Evolutionary conservation across 92 coral and sea anemone genomes (phyloP).

Genomic region (Umimayanthus kanabou): DNA sequence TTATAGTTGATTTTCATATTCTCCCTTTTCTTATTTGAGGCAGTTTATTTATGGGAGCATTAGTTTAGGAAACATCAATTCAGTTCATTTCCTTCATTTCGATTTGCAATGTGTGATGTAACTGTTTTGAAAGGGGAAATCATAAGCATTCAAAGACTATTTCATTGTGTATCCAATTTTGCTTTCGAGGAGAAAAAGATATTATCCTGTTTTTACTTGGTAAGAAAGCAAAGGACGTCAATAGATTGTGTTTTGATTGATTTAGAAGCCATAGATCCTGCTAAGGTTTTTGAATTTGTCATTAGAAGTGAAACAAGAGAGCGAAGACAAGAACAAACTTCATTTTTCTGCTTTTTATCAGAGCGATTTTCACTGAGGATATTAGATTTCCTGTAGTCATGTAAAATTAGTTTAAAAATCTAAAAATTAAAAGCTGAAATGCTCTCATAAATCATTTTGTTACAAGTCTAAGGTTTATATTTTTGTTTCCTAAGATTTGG

Average conservation of each 20-base stretch:
- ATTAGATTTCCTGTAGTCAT: conserved; percentile 29
- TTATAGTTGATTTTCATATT: conserved; percentile 10
- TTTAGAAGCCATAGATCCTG: conserved; percentile 10
- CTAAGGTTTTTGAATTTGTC: background rate
- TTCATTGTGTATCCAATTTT: conserved; percentile 55
- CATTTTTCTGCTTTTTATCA: background rate
- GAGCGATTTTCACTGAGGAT: conserved; percentile 7
- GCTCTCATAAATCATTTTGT: conserved; percentile 3
- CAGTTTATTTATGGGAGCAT: conserved; percentile 65
- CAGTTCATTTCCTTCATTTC: conserved; percentile 73
- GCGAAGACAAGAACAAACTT: background rate
- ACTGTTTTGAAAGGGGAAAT: conserved; percentile 65
- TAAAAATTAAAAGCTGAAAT: background rate
- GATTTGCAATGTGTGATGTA: conserved; percentile 70
- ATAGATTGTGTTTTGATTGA: conserved; percentile 36
- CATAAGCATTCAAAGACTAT: conserved; percentile 19
- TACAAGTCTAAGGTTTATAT: conserved; percentile 2
- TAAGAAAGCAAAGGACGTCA: conserved; percentile 37
- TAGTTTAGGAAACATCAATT: conserved; percentile 85
- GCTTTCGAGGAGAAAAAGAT: conserved; percentile 41
- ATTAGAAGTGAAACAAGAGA: conserved; percentile 11
- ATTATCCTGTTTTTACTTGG: conserved; percentile 39
- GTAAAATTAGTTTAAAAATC: conserved; percentile 10
- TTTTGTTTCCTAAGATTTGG: background rate
- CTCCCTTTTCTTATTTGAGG: conserved; percentile 48